A percentile compares a stretch with the other conserved stretches of the same genome.
These are phyloP conservation scores for Bergia puertoricense DNA, from an alignment of 92 coral and sea anemone genomes.

Conservation along the genomic window DNA sequence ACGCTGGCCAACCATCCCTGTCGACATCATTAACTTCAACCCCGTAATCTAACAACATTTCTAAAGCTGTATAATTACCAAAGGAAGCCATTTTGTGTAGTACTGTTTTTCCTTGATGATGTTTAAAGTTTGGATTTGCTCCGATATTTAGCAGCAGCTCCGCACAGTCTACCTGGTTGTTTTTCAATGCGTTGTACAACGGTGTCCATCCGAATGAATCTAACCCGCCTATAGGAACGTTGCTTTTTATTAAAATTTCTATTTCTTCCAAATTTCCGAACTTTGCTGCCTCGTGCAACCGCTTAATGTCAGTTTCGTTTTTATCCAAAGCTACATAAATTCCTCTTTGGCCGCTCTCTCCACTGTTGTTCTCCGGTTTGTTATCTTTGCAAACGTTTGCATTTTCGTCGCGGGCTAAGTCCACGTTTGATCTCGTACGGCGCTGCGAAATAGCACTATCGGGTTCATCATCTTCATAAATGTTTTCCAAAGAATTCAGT, in stretches of 20 bases:
- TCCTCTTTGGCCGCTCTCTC: not conserved
- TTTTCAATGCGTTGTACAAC: slow-evolving; percentile 66
- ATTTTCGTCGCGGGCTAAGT: not conserved
- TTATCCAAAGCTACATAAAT: not conserved
- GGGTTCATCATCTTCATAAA: slow-evolving; percentile 28
- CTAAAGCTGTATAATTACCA: slow-evolving; percentile 73
- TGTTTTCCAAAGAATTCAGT: slow-evolving; percentile 28
- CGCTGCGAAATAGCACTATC: not conserved
- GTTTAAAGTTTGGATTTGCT: slow-evolving; percentile 66
- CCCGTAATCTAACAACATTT: slow-evolving; percentile 60
- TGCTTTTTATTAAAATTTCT: slow-evolving; percentile 52
- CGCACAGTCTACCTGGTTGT: slow-evolving; percentile 67
- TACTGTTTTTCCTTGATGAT: slow-evolving; percentile 60
- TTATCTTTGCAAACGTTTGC: not conserved
- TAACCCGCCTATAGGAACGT: slow-evolving; percentile 63
- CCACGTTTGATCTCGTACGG: not conserved
- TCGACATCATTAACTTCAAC: slow-evolving; percentile 64
- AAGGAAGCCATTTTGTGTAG: slow-evolving; percentile 67
- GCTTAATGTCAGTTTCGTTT: slow-evolving; percentile 50
- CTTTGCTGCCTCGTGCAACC: slow-evolving; percentile 80
- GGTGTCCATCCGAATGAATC: slow-evolving; percentile 78
- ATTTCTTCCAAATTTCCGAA: slow-evolving; percentile 53
- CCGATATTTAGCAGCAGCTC: slow-evolving; percentile 59
- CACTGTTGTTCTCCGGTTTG: not conserved
- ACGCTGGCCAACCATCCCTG: slow-evolving; percentile 79